Evolutionary conservation across 1,140 invertebrate genomes (phyloP).

Genomic region (Drosophila sp.): DNA sequence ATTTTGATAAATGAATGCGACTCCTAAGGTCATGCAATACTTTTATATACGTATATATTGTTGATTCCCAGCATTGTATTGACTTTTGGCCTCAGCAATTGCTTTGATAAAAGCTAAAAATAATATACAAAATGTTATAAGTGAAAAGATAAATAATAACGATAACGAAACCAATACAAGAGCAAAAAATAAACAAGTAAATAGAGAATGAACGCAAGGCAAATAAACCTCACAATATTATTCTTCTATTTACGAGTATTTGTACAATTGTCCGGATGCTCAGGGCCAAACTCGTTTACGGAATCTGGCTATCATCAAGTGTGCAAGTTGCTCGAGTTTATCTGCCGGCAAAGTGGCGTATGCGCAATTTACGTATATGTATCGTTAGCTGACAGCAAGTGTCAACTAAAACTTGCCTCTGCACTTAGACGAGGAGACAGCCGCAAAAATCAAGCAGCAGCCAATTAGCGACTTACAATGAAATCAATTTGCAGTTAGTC

Average conservation of each 20-base stretch:
- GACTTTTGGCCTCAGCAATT: slow-evolving; percentile 28
- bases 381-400: slow-evolving; percentile 8
- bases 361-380: slow-evolving; percentile 24
- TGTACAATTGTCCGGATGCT: slow-evolving; percentile 57
- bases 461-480: slow-evolving; percentile 74
- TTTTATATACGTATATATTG: not conserved
- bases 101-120: not conserved
- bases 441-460: slow-evolving; percentile 35
- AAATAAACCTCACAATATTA: slow-evolving; percentile 44
- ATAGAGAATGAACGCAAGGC: slow-evolving; percentile 23
- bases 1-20: slow-evolving; percentile 3
- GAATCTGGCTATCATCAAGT: not conserved
- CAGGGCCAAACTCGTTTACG: slow-evolving; percentile 17
- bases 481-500: slow-evolving; percentile 76
- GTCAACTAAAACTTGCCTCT: slow-evolving; percentile 21
- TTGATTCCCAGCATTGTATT: slow-evolving; percentile 11
- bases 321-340: slow-evolving; percentile 26
- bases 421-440: slow-evolving; percentile 45
- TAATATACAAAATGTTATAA: slow-evolving; percentile 2
- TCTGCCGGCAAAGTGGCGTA: slow-evolving; percentile 30
- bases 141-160: not conserved
- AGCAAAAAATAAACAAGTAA: slow-evolving; percentile 24
- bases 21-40: slow-evolving; percentile 26
- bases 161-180: slow-evolving; percentile 19
- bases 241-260: slow-evolving; percentile 58